Evolutionary conservation across 2,888 invertebrate genomes (phyloP).

Genomic region (Gryllus longicercus): DNA sequence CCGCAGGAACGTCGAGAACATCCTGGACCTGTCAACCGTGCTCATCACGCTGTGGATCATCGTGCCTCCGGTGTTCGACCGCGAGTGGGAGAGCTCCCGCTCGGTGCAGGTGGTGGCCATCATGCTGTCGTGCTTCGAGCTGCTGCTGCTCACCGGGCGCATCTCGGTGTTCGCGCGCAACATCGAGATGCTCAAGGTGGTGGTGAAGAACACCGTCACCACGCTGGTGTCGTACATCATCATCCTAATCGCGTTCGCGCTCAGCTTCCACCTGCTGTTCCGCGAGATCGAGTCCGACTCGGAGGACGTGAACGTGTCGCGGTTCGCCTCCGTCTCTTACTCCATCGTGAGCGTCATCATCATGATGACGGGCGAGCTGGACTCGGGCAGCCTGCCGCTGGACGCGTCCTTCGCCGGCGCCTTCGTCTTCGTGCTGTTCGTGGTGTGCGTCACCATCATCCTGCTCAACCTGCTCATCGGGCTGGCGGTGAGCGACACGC

Average conservation of each 20-base stretch:
- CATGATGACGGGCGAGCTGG: slow-evolving; percentile 26
- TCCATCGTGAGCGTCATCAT: slow-evolving; percentile 20
- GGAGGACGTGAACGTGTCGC: background rate
- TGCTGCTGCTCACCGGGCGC: slow-evolving; percentile 74
- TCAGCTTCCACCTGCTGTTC: slow-evolving; percentile 61
- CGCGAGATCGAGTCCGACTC: background rate
- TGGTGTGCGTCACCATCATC: slow-evolving; percentile 22
- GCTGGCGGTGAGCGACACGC: slow-evolving; percentile 23
- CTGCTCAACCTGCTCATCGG: slow-evolving; percentile 24
- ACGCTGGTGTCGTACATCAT: slow-evolving; percentile 76
- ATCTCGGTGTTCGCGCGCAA: slow-evolving; percentile 75
- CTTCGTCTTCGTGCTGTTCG: slow-evolving; percentile 11
- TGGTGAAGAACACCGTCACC: slow-evolving; percentile 73
- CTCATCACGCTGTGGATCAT: background rate
- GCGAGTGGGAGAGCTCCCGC: background rate
- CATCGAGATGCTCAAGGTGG: slow-evolving; percentile 78
- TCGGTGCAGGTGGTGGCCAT: slow-evolving; percentile 66
- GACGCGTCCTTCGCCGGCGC: background rate
- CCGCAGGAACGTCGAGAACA: slow-evolving; percentile 18
- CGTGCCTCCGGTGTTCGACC: background rate
- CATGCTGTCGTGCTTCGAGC: slow-evolving; percentile 69
- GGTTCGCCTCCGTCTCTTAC: background rate
- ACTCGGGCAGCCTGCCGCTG: background rate
- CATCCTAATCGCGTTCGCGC: slow-evolving; percentile 73
- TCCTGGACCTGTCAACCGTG: slow-evolving; percentile 20